Percentiles rank a stretch among this genome's conserved stretches.
phyloP scores from a whole-genome alignment of 53 echinoderm and acorn worm species.

The Patiria pectinifera region DNA sequence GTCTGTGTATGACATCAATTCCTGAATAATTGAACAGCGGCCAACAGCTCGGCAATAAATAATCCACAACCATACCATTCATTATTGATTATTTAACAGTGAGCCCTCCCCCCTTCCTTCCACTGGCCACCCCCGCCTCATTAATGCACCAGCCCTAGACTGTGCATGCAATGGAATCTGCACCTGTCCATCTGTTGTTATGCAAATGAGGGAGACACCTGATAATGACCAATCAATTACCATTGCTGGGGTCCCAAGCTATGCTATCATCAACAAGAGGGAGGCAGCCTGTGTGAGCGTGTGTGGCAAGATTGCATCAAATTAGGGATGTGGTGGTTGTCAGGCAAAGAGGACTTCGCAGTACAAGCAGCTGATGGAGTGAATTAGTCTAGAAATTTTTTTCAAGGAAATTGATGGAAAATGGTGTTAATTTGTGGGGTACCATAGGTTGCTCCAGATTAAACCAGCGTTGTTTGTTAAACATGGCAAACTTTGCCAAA shows the following conservation, averaged over 20 bases:
- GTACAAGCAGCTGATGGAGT: neutral
- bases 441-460: neutral
- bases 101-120: slow-evolving; percentile 35
- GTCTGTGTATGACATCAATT: slow-evolving; percentile 41
- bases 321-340: neutral
- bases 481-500: neutral
- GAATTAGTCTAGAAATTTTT: neutral
- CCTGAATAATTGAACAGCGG: slow-evolving; percentile 36
- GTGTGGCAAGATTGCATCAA: slow-evolving; percentile 23
- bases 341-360: neutral
- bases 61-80: neutral
- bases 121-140: slow-evolving; percentile 51
- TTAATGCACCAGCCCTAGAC: slow-evolving; percentile 45
- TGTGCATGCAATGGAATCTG: slow-evolving; percentile 60
- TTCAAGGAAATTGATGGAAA: neutral
- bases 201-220: slow-evolving; percentile 73
- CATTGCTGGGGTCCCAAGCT: neutral
- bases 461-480: neutral
- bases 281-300: slow-evolving; percentile 1
- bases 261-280: neutral
- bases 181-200: slow-evolving; percentile 70
- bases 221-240: slow-evolving; percentile 70
- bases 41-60: slow-evolving; percentile 5
- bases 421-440: neutral
- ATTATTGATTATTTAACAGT: slow-evolving; percentile 62